These are phyloP conservation scores for Scomberomorus guttatus DNA, from an alignment of 2,797 vertebrate species.

Conservation along the genomic window DNA sequence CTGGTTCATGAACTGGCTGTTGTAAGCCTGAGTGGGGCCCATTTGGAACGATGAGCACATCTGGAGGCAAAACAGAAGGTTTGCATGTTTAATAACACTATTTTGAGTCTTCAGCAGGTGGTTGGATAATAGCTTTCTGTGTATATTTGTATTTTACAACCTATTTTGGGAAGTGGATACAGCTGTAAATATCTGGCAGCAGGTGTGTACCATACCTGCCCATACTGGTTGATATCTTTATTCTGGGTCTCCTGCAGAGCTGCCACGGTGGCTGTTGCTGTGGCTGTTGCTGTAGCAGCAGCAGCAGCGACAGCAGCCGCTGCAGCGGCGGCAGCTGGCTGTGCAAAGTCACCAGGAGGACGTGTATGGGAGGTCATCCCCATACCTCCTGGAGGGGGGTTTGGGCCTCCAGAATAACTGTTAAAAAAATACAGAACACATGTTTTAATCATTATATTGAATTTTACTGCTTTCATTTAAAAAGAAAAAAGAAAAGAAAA, in stretches of 20 bases:
- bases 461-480: not conserved
- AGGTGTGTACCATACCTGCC: conserved; percentile 88
- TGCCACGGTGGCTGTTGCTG: conserved; percentile 92
- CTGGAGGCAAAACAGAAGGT: conserved; percentile 81
- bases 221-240: conserved; percentile 99
- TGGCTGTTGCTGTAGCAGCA: conserved; percentile 89
- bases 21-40: conserved; percentile 97
- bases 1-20: conserved; percentile 99
- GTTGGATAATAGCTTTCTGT: conserved; percentile 2
- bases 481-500: too few species aligned
- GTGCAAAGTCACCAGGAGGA: conserved; percentile 94
- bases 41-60: conserved; percentile 99
- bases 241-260: conserved; percentile 98
- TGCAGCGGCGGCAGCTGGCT: conserved; percentile 95
- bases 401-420: conserved; percentile 97
- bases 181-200: conserved; percentile 13
- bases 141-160: conserved; percentile 1
- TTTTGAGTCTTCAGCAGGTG: not conserved
- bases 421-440: conserved; percentile 1
- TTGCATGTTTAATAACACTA: conserved; percentile 23
- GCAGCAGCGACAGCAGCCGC: conserved; percentile 96
- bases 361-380: conserved; percentile 94
- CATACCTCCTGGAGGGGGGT: conserved; percentile 92
- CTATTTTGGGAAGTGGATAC: conserved; percentile 6
- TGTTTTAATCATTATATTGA: conserved; percentile 21